A percentile compares a stretch with the other conserved stretches of the same genome.
phyloP scores from a whole-genome alignment of 1,140 invertebrate genomes.

The Pygmarrhopalites habei region DNA sequence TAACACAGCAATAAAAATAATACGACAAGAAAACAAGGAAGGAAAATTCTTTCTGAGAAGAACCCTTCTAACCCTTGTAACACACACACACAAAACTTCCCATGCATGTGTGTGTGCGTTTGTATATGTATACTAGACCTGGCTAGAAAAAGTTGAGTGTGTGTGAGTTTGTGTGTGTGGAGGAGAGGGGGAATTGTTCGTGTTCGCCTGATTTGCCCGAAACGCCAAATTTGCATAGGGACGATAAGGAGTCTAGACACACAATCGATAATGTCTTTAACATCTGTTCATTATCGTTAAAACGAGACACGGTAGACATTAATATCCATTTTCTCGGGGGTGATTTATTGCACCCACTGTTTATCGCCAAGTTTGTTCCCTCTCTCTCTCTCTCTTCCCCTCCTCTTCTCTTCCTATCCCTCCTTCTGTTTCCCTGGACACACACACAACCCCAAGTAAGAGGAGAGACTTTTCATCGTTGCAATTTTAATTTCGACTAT shows the following conservation, averaged over 20 bases:
- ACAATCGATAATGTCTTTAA: constrained; percentile 33
- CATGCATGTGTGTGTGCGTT: too few species aligned
- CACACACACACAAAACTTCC: too few species aligned
- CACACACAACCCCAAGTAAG: too few species aligned
- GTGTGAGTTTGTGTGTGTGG: too few species aligned
- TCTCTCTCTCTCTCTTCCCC: neutral
- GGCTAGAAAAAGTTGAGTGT: too few species aligned
- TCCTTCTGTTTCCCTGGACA: too few species aligned
- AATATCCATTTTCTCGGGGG: constrained; percentile 29
- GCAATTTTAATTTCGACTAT: too few species aligned
- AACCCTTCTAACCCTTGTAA: too few species aligned
- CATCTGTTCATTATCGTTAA: constrained; percentile 30
- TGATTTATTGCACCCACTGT: constrained; percentile 22
- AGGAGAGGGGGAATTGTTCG: too few species aligned
- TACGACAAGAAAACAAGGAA: neutral
- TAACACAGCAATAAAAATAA: constrained; percentile 6
- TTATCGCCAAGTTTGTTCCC: constrained; percentile 19
- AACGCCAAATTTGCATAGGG: constrained; percentile 14
- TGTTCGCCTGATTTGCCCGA: too few species aligned
- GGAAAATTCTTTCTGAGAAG: neutral
- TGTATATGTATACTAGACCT: too few species aligned
- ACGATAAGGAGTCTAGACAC: constrained; percentile 12
- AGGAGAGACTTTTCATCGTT: too few species aligned
- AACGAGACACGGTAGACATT: constrained; percentile 23
- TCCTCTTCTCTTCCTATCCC: neutral